Conservation (phyloP, 2,113 vertebrate genomes). For the Planiliza haematocheilus region DNA sequence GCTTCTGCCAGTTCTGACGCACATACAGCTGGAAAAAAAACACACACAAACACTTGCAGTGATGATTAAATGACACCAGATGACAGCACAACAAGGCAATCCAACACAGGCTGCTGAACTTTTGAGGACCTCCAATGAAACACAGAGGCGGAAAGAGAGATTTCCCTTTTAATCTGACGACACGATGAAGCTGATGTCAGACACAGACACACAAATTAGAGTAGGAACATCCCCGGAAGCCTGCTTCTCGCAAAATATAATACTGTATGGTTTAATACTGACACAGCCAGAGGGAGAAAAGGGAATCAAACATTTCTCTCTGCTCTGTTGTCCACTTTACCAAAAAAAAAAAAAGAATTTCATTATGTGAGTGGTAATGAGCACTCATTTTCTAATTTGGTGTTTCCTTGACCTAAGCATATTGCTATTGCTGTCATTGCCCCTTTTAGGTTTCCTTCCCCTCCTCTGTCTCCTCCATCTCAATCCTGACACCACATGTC, state of each 20-base stretch:
- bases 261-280: constrained; percentile 26
- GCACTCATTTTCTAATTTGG: background rate
- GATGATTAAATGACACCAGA: constrained; percentile 71
- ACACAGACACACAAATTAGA: constrained; percentile 23
- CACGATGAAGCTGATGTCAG: constrained; percentile 69
- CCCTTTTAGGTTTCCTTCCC: background rate
- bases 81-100: constrained; percentile 56
- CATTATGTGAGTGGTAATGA: background rate
- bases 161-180: constrained; percentile 65
- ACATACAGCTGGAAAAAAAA: constrained; percentile 6
- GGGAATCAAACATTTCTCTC: constrained; percentile 3
- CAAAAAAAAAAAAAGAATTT: no score
- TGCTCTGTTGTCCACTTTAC: background rate
- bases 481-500: constrained; percentile 23
- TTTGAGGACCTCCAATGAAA: constrained; percentile 67
- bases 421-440: background rate
- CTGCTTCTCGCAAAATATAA: constrained; percentile 25
- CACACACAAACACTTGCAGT: constrained; percentile 3
- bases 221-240: constrained; percentile 19
- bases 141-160: constrained; percentile 49
- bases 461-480: constrained; percentile 3
- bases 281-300: constrained; percentile 21
- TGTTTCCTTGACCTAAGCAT: background rate
- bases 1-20: constrained; percentile 17
- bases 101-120: constrained; percentile 35